phyloP scores from a whole-genome alignment of 2,797 vertebrate genomes.

The Acanthurus leucopareius region DNA sequence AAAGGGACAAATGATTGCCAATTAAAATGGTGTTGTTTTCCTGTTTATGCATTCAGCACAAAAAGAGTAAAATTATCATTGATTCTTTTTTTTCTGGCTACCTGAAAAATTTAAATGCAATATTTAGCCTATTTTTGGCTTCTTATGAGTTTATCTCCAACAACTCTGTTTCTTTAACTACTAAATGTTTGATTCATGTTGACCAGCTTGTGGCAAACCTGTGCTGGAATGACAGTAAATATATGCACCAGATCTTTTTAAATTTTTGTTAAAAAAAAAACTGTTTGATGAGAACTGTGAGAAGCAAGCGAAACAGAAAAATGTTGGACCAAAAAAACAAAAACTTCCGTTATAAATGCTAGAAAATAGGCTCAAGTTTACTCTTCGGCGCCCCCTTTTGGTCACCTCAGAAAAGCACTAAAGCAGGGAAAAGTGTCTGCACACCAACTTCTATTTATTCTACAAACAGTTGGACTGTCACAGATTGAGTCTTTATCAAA shows the following conservation, averaged over 20 bases:
- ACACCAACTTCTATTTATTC: not conserved
- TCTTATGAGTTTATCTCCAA: too few relatives aligned
- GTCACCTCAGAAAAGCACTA: too few relatives aligned
- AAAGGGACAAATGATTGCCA: too few relatives aligned
- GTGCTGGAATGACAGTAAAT: not conserved
- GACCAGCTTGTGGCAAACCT: not conserved
- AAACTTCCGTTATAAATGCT: too few relatives aligned
- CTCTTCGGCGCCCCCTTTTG: too few relatives aligned
- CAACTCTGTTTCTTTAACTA: too few relatives aligned
- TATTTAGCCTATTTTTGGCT: not conserved
- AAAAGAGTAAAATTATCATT: not conserved
- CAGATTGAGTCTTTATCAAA: constrained; percentile 21
- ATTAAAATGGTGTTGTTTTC: not conserved
- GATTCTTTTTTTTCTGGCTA: not conserved
- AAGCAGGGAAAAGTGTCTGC: too few relatives aligned
- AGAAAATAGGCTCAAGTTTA: too few relatives aligned
- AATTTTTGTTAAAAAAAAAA: too few relatives aligned
- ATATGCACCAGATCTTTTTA: not conserved
- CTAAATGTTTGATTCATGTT: not conserved
- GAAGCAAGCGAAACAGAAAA: too few relatives aligned
- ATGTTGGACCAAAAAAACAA: too few relatives aligned
- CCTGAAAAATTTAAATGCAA: not conserved
- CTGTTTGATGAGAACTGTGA: too few relatives aligned
- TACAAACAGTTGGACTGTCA: not conserved
- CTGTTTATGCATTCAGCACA: not conserved